A percentile compares a stretch with the other conserved stretches of the same genome.
Conservation (phyloP, 2,888 invertebrate genomes). For the Cryptocephalus primarius region DNA sequence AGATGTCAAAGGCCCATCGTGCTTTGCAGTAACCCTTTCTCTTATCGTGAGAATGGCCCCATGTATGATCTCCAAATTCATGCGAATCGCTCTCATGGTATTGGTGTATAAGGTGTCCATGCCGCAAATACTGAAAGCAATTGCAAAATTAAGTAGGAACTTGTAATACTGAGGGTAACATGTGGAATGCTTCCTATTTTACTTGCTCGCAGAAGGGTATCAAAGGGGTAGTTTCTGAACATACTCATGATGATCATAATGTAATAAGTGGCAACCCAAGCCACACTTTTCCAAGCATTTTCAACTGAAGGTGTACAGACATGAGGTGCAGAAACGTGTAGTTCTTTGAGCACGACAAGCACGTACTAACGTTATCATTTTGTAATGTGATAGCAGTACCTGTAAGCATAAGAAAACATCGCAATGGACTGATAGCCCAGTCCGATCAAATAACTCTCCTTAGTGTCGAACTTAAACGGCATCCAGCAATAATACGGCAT, state of each 20-base stretch:
- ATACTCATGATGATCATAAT: too few species aligned
- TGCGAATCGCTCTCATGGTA: constrained; percentile 28
- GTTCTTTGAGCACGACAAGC: too few species aligned
- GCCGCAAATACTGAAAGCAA: constrained; percentile 24
- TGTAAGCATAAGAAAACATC: constrained; percentile 26
- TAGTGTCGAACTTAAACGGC: constrained; percentile 27
- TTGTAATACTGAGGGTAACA: too few species aligned
- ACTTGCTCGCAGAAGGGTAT: too few species aligned
- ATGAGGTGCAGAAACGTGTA: too few species aligned
- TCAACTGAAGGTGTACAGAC: too few species aligned
- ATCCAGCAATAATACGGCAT: constrained; percentile 30
- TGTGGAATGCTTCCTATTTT: too few species aligned
- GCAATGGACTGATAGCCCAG: constrained; percentile 28
- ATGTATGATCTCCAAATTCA: constrained; percentile 27
- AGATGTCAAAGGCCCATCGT: constrained; percentile 2
- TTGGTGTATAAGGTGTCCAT: constrained; percentile 31
- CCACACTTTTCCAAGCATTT: too few species aligned
- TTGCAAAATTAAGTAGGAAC: not conserved
- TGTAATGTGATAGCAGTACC: too few species aligned
- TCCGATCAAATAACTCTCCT: constrained; percentile 23
- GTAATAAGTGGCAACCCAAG: too few species aligned
- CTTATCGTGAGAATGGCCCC: constrained; percentile 26
- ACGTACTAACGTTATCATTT: too few species aligned
- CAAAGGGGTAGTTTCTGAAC: too few species aligned
- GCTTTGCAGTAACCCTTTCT: constrained; percentile 12